Base-by-base conservation (phyloP, 2,888 invertebrate species). In the Drosophila aldrichi region DNA sequence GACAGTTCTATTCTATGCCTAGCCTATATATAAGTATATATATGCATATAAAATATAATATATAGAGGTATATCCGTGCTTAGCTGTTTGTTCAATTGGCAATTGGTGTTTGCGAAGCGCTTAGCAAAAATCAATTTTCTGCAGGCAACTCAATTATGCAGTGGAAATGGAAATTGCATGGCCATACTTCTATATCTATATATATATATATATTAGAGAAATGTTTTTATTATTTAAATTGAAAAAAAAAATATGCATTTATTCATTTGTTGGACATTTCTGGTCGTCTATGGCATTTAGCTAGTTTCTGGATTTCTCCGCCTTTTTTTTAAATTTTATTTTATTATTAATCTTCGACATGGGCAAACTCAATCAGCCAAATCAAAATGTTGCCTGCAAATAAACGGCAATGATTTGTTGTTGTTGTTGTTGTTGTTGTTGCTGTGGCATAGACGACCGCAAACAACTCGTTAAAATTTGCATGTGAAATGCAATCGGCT, bases 391-490 rank as follows among this genome's bases (percentile, higher is more conserved):
- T 82, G 79, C 63, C 71, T 73, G 66, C 83, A 83, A 82, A 83
- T 82, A 86, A 81, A 79, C 88, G 84, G 67, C 69, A 55, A n/a
- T 38, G n/a, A 77, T 81, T 81, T 72, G 79, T 70, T 81, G 64
- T 54, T 74, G 66, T 48, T 61, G 22, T 46, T 73, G 46, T n/a
- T n/a, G n/a, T 41, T 62, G 58, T 44, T 71, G 54, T 34, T 77
- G 58, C 63, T 72, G 57, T 66, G 69, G 79, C 69, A 63, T 71
- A 61, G 64, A 79, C 71, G 69, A 85, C 88, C 88, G 85, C 83
- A 84, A 82, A 81, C 86, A 84, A 86, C 86, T 86, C 83, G 84
- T 86, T 84, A 88, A 86, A 88, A 83, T 79, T 84, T 84, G 81
- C 81, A 88, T 84, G 88, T 77, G 81, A 64, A 88, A 86, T 86